Evolutionary conservation across 2,888 invertebrate species (phyloP), one percentile per base, ranked within the genome.

Genomic region (Netelia virgata): DNA sequence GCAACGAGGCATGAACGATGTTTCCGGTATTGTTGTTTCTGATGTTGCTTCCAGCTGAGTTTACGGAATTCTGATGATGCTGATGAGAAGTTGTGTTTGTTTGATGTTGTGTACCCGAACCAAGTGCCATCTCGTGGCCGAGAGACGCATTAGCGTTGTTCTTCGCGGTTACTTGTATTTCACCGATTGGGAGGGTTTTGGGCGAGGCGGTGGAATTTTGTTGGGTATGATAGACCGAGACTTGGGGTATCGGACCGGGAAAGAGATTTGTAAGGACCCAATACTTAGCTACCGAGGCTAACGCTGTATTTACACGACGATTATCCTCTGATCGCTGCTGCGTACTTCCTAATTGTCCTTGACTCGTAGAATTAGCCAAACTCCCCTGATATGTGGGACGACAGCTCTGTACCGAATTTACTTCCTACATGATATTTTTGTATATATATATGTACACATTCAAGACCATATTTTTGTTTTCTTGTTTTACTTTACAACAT

Each of bases 211-310:
- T 96, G 50, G 82, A 72, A 84, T 91, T 92, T 89, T 91, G 92
- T 87, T 91, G 91, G 89, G 92, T 92, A 86, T 96, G 94, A 92
- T 96, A 96, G 75, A 96, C 96, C 66, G 96, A 96, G 74, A 96
- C 96, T 95, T 96, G 97, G 83, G 96, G 96, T 93, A 97, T 95
- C 72, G 96, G 96, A 81, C 96, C 96, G 77, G 97, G 97, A 92
- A 97, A 96, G 88, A 97, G 94, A 95, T 97, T 97, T 86, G 97
- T 97, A 93, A 97, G 95, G 92, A 97, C 97, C 97, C 97, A 97
- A 94, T 97, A 97, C 94, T 97, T 97, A 87, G 97, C 97, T 91
- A 97, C 96, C 94, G 95, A 96, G 92, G 96, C 96, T 90, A 96
- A 96, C 78, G 95, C 95, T 89, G 94, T 94, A 92, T 94, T 94